These are phyloP conservation scores for Euzophera pinguis DNA, from an alignment of 2,888 invertebrate species.

Conservation along the genomic window DNA sequence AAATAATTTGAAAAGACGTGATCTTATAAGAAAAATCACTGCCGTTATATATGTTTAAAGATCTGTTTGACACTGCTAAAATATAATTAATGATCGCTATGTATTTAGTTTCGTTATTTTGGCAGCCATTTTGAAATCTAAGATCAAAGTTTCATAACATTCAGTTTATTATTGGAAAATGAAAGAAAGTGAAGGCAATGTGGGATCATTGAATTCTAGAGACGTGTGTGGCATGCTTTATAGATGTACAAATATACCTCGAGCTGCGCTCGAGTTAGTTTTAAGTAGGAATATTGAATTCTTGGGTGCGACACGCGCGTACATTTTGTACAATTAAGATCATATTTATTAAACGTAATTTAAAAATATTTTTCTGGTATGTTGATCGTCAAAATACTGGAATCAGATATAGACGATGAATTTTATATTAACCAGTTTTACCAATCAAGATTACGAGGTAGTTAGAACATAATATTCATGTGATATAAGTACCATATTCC, in stretches of 20 bases:
- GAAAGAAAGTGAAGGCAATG: no score
- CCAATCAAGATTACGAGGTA: not conserved
- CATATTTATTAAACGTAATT: not conserved
- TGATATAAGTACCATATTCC: not conserved
- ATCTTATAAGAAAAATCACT: no score
- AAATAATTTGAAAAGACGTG: no score
- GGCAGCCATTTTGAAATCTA: no score
- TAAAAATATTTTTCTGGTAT: not conserved
- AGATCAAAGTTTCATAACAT: no score
- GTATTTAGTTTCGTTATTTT: no score
- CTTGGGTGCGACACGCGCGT: conserved; percentile 1
- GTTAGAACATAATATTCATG: not conserved
- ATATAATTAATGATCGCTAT: no score
- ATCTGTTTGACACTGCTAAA: no score
- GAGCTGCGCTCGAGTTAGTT: conserved; percentile 23
- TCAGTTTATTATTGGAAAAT: no score
- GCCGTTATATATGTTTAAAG: no score
- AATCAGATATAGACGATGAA: no score
- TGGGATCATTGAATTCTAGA: conserved; percentile 12
- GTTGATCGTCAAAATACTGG: not conserved
- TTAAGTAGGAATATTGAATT: conserved; percentile 13
- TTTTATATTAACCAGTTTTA: not conserved
- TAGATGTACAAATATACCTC: conserved; percentile 25
- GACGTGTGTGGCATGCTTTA: conserved; percentile 17
- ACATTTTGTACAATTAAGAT: conserved; percentile 19